phyloP scores from a whole-genome alignment of 2,888 invertebrate genomes.

The Girardia tigrina region DNA sequence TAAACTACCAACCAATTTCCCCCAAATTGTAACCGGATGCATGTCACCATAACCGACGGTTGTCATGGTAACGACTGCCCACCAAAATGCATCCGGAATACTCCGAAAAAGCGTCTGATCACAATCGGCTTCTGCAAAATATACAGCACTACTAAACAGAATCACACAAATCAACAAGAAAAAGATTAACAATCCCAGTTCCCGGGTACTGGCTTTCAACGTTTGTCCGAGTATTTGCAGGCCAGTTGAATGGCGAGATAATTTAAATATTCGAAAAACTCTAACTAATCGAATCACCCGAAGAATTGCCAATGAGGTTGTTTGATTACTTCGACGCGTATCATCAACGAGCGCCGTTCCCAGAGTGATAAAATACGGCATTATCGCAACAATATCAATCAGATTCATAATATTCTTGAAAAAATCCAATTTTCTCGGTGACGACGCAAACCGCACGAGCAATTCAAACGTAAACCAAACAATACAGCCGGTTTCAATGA shows the following conservation, averaged over 20 bases:
- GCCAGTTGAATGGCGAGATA: slow-evolving; percentile 97
- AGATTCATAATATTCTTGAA: slow-evolving; percentile 99
- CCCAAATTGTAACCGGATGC: slow-evolving; percentile 97
- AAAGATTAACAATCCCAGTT: slow-evolving; percentile 96
- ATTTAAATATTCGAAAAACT: slow-evolving; percentile 98
- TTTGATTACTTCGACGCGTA: slow-evolving; percentile 40
- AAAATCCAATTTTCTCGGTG: slow-evolving; percentile 95
- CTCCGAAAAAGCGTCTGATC: slow-evolving; percentile 80
- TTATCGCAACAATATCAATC: slow-evolving; percentile 96
- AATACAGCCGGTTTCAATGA: slow-evolving; percentile 96
- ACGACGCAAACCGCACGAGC: slow-evolving; percentile 91
- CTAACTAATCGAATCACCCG: slow-evolving; percentile 93
- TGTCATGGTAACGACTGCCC: slow-evolving; percentile 80
- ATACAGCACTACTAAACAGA: slow-evolving; percentile 83
- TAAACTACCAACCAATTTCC: slow-evolving; percentile 73
- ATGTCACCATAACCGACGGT: slow-evolving; percentile 99
- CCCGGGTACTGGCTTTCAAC: slow-evolving; percentile 96
- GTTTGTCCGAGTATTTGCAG: slow-evolving; percentile 95
- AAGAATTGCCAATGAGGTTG: slow-evolving; percentile 69
- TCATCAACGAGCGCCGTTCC: slow-evolving; percentile 76
- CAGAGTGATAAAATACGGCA: slow-evolving; percentile 97
- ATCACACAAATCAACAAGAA: slow-evolving; percentile 96
- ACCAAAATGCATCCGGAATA: slow-evolving; percentile 89
- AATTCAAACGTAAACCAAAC: slow-evolving; percentile 92
- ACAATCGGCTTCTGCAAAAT: slow-evolving; percentile 83